Percentiles rank a stretch among this genome's conserved stretches.
These are phyloP conservation scores for Bufo bufo DNA, from an alignment of 2,113 vertebrate genomes.

Conservation along the genomic window DNA sequence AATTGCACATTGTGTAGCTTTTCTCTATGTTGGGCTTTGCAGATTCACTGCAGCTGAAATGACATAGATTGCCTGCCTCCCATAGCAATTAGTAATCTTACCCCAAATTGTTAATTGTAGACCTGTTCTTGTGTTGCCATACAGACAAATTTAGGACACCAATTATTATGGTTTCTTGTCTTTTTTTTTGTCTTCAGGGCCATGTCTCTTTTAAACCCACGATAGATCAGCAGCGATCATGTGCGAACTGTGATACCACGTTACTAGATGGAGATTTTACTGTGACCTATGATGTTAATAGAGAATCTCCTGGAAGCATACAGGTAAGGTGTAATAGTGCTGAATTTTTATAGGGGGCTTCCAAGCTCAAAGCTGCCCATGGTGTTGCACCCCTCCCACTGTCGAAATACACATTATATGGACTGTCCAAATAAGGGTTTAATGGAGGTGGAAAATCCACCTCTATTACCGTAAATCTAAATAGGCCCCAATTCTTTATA, in stretches of 20 bases:
- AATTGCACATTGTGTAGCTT: too few species aligned
- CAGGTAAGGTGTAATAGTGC: constrained; percentile 69
- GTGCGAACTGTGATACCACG: constrained; percentile 75
- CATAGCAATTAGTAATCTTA: too few species aligned
- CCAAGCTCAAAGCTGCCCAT: neutral
- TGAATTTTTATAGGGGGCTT: neutral
- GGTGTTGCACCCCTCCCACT: neutral
- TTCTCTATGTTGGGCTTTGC: too few species aligned
- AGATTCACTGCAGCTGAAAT: too few species aligned
- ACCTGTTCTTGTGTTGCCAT: neutral
- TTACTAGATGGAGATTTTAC: constrained; percentile 85
- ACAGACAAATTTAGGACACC: neutral
- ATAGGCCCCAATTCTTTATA: too few species aligned
- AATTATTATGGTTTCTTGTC: neutral
- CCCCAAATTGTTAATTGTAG: neutral
- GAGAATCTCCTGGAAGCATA: constrained; percentile 77
- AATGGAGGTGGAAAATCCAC: too few species aligned
- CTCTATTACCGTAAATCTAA: too few species aligned
- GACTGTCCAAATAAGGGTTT: too few species aligned
- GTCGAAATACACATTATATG: too few species aligned
- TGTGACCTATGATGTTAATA: constrained; percentile 86
- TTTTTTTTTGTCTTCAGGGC: constrained; percentile 70
- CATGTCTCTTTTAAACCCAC: constrained; percentile 85
- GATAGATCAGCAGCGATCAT: constrained; percentile 80
- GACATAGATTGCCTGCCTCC: too few species aligned